A percentile compares a stretch with the other conserved stretches of the same genome.
phyloP scores from a whole-genome alignment of 2,113 vertebrate genomes.

The Tetrax tetrax region DNA sequence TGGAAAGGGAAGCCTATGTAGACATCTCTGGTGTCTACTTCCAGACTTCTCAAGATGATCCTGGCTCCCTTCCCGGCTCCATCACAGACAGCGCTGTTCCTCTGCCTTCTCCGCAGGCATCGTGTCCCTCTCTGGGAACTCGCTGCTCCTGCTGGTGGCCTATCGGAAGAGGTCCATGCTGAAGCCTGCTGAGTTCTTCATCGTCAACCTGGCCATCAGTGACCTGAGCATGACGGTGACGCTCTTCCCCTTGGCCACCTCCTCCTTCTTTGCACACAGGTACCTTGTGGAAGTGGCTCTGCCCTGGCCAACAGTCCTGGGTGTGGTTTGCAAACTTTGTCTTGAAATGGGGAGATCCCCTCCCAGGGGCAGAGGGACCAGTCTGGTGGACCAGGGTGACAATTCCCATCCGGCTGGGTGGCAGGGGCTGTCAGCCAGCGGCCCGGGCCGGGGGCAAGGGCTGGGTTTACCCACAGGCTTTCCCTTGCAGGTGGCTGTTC shows the following conservation, averaged over 20 bases:
- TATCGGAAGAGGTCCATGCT: slow-evolving; percentile 83
- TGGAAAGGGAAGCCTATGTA: not conserved
- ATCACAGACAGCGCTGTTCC: not conserved
- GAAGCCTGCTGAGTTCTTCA: slow-evolving; percentile 87
- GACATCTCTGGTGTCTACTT: not conserved
- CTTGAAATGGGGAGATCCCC: not conserved
- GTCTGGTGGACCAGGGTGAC: not conserved
- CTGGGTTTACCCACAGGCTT: not conserved
- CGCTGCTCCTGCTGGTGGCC: slow-evolving; percentile 83
- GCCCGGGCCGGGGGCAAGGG: not conserved
- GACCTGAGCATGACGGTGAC: slow-evolving; percentile 84
- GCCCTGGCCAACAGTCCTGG: rapidly evolving
- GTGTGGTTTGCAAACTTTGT: not conserved
- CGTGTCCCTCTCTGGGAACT: slow-evolving; percentile 80
- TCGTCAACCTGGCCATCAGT: slow-evolving; percentile 85
- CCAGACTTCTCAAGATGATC: not conserved
- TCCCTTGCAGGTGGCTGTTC: slow-evolving; percentile 83
- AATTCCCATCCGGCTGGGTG: rapidly evolving
- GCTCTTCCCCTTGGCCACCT: slow-evolving; percentile 82
- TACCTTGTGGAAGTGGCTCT: not conserved
- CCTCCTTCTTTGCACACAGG: slow-evolving; percentile 85
- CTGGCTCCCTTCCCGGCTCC: not conserved
- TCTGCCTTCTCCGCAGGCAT: slow-evolving; percentile 23
- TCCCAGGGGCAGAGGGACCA: not conserved
- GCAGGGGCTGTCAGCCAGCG: not conserved